phyloP scores from a whole-genome alignment of 1,140 invertebrate genomes.

The Drosophila virilis region DNA sequence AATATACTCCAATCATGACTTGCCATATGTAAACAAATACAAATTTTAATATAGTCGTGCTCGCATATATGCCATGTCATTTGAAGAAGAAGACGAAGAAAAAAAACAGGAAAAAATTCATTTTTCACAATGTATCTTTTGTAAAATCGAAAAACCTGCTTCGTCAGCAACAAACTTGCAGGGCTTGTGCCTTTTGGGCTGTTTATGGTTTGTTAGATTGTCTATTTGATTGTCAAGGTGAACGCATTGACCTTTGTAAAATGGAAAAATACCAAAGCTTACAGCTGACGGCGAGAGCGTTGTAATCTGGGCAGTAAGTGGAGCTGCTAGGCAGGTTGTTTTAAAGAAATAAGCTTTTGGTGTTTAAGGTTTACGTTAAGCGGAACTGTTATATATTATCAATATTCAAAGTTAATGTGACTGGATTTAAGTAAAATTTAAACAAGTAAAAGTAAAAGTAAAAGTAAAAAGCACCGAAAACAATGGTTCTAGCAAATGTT shows the following conservation, averaged over 20 bases:
- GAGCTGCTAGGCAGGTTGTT: not conserved
- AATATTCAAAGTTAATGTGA: too few relatives aligned
- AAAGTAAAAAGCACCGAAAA: too few relatives aligned
- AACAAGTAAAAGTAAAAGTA: too few relatives aligned
- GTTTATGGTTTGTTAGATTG: slow-evolving; percentile 26
- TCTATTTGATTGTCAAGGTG: slow-evolving; percentile 62
- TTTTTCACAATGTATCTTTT: slow-evolving; percentile 38
- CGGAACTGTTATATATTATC: not conserved
- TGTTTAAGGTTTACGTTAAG: not conserved
- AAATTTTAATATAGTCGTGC: slow-evolving; percentile 7
- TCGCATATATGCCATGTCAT: slow-evolving; percentile 35
- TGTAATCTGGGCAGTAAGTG: not conserved
- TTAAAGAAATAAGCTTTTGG: not conserved
- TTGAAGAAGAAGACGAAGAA: slow-evolving; percentile 9
- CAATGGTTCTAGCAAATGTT: too few relatives aligned
- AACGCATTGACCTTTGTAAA: slow-evolving; percentile 67
- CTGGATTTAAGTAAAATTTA: too few relatives aligned
- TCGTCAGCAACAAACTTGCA: slow-evolving; percentile 58
- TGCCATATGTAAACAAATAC: slow-evolving; percentile 43
- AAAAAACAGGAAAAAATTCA: slow-evolving; percentile 28
- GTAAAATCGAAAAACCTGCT: slow-evolving; percentile 53
- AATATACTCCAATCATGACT: slow-evolving; percentile 42
- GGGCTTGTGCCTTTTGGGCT: slow-evolving; percentile 51
- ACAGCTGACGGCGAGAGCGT: not conserved
- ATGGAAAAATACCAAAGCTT: slow-evolving; percentile 36